These are phyloP conservation scores for Spea bombifrons DNA, from an alignment of 2,113 vertebrate species.

Conservation along the genomic window DNA sequence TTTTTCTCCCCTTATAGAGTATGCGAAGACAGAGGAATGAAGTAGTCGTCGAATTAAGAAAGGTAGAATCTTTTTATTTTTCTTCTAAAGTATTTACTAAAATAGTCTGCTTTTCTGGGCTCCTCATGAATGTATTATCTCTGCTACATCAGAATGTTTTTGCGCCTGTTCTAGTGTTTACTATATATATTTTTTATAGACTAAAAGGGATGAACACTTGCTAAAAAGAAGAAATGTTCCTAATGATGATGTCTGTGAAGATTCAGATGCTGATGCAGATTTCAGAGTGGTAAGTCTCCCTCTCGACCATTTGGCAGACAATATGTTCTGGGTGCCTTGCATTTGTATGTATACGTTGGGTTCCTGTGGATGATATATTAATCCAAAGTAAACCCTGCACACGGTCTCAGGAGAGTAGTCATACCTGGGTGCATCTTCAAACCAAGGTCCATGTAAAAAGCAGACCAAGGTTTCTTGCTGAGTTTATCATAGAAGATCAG, in stretches of 20 bases:
- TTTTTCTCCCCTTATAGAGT: conserved; percentile 69
- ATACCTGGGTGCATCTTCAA: too few species aligned
- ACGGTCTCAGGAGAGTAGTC: too few species aligned
- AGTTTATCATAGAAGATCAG: too few species aligned
- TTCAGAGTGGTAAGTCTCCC: conserved; percentile 84
- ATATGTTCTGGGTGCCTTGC: too few species aligned
- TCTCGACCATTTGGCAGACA: not conserved
- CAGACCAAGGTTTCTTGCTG: too few species aligned
- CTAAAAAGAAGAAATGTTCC: conserved; percentile 96
- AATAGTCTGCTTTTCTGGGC: too few species aligned
- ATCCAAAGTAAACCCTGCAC: too few species aligned
- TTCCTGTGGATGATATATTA: too few species aligned
- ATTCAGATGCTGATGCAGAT: conserved; percentile 92
- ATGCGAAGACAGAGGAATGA: conserved; percentile 99
- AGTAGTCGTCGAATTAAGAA: conserved; percentile 95
- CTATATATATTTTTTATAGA: conserved; percentile 63
- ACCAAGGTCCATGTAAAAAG: too few species aligned
- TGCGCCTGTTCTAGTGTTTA: not conserved
- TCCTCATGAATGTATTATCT: not conserved
- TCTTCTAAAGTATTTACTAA: too few species aligned
- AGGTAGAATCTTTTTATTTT: conserved; percentile 69
- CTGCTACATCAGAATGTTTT: not conserved
- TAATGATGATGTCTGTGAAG: conserved; percentile 92
- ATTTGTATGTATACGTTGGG: too few species aligned
- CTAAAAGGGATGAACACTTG: conserved; percentile 96